Evolutionary conservation across 2,888 invertebrate genomes (phyloP), one percentile per base, ranked within the genome.

Genomic region (Sabatieria punctata): DNA sequence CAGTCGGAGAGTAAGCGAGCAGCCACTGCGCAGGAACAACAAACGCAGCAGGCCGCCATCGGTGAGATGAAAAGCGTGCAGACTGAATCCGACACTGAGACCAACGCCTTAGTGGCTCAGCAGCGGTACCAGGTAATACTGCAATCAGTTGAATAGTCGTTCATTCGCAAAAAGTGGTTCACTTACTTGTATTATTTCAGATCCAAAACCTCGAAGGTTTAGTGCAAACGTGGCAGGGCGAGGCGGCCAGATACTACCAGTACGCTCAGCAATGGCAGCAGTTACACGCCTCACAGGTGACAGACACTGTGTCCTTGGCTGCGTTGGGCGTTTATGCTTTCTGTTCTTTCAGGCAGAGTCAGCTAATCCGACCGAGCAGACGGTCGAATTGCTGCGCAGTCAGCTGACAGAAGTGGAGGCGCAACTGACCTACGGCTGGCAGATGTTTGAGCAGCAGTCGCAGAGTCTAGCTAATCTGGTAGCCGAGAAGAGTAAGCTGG

Each of bases 201-300:
- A 24, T 49, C 47, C 35, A 18, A 47, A 1, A 49, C 47, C 15
- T 24, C 43, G 15, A 39, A 41, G 55, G 42, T 23, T 4, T 56
- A 8, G 54, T 51, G 4, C 54, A 55, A 23, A 57, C 57, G 40
- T 61, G 61, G 62, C 54, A 55, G 38, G 46, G 55, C 2, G 62
- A 62, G 46, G 60, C 54, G 8, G 56, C 57, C 24, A 51, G 54
- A 25, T 58, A 59, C 49, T 56, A 60, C 43, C 51, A 51, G 27
- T 61, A 59, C 59, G 55, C 56, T 11, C 51, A 54, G 39, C 62
- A 63, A 26, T 62, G 62, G 62, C 62, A 60, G 43, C 49, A 45
- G 18, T 62, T 57, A 48, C 60, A 62, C 39, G 22, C 62, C 18
- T 49, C 52, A 11, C 61, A 61, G 48, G 55, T 54, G 21, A 4